Conservation (phyloP, 2,888 invertebrate species). For the Ceriagrion tenellum region DNA sequence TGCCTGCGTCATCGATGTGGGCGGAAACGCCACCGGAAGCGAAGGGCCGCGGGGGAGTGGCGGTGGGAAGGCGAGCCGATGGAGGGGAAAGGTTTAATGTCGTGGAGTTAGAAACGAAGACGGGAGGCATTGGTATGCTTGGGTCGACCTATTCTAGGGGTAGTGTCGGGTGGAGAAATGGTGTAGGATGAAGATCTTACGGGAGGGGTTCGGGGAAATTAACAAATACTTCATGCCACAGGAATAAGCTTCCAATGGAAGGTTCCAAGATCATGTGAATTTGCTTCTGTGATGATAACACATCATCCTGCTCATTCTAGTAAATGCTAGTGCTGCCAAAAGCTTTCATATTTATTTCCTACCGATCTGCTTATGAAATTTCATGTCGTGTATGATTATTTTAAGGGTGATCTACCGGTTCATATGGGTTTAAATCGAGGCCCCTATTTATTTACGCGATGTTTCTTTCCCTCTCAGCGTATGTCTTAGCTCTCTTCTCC, state of each 20-base stretch:
- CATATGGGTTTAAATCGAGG: too few relatives aligned
- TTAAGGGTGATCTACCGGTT: too few relatives aligned
- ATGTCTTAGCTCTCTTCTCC: too few relatives aligned
- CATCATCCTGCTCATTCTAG: too few relatives aligned
- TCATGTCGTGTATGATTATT: too few relatives aligned
- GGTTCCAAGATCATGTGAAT: too few relatives aligned
- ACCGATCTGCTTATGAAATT: too few relatives aligned
- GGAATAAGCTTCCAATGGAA: neutral
- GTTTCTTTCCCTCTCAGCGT: too few relatives aligned
- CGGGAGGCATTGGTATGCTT: conserved; percentile 6
- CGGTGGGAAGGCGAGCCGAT: neutral
- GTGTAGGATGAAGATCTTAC: neutral
- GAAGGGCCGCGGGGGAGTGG: neutral
- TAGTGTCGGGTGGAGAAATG: neutral
- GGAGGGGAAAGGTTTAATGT: neutral
- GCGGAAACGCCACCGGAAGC: conserved; percentile 65
- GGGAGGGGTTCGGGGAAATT: neutral
- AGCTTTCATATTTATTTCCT: too few relatives aligned
- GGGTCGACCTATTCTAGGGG: neutral
- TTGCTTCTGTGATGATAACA: too few relatives aligned
- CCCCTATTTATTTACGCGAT: too few relatives aligned
- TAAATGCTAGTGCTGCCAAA: too few relatives aligned
- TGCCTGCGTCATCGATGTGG: neutral
- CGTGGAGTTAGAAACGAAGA: neutral
- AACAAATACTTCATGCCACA: neutral